These are phyloP conservation scores for Microcaecilia unicolor DNA, from an alignment of 2,797 vertebrate species.

Conservation along the genomic window DNA sequence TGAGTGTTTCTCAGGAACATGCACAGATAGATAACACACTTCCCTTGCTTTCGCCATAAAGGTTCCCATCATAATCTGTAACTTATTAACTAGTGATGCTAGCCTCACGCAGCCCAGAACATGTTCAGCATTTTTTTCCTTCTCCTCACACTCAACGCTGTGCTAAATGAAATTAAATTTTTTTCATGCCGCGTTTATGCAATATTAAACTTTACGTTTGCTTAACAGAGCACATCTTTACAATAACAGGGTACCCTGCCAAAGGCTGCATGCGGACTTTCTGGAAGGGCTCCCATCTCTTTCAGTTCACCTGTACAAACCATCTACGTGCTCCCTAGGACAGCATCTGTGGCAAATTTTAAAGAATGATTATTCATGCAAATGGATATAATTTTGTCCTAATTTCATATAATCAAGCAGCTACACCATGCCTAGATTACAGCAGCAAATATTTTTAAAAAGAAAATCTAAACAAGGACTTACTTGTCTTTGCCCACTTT, in stretches of 20 bases:
- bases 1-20: slow-evolving; percentile 50
- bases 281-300: slow-evolving; percentile 69
- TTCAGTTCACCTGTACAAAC: slow-evolving; percentile 81
- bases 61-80: slow-evolving; percentile 44
- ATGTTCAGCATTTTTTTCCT: slow-evolving; percentile 23
- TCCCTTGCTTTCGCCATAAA: slow-evolving; percentile 49
- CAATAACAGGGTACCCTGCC: slow-evolving; percentile 71
- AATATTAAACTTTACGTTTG: slow-evolving; percentile 66
- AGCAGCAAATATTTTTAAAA: not conserved
- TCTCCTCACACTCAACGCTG: slow-evolving; percentile 44
- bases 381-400: slow-evolving; percentile 67
- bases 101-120: slow-evolving; percentile 27
- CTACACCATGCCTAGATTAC: slow-evolving; percentile 37
- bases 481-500: slow-evolving; percentile 19
- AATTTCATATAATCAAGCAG: slow-evolving; percentile 52
- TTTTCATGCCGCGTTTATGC: slow-evolving; percentile 51
- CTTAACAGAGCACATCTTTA: slow-evolving; percentile 67
- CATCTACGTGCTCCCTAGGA: slow-evolving; percentile 70
- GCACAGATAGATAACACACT: slow-evolving; percentile 43
- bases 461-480: too few relatives aligned
- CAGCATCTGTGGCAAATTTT: slow-evolving; percentile 71
- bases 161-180: slow-evolving; percentile 45
- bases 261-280: slow-evolving; percentile 67
- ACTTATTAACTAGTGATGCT: slow-evolving; percentile 44
- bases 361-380: slow-evolving; percentile 73